These are phyloP conservation scores for Aricia agestis DNA, from an alignment of 1,140 invertebrate species.

Conservation along the genomic window DNA sequence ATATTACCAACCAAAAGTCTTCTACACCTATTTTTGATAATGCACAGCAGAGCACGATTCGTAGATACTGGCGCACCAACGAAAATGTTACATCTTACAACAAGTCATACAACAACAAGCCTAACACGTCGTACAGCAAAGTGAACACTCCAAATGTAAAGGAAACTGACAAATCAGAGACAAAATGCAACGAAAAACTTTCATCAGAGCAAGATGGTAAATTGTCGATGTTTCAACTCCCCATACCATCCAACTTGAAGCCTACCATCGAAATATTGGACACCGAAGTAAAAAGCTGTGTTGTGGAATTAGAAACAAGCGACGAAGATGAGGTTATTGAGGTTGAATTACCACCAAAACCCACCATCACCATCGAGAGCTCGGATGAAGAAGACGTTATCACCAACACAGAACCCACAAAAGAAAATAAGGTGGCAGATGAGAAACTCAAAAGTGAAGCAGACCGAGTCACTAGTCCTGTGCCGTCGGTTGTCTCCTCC, in stretches of 20 bases:
- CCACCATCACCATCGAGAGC: constrained; percentile 70
- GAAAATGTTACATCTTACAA: constrained; percentile 38
- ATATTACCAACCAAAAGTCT: constrained; percentile 43
- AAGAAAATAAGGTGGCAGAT: constrained; percentile 19
- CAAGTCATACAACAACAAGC: constrained; percentile 37
- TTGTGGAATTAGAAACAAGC: constrained; percentile 55
- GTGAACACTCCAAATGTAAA: constrained; percentile 27
- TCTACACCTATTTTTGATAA: constrained; percentile 35
- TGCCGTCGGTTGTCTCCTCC: constrained; percentile 71
- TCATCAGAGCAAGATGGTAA: constrained; percentile 29
- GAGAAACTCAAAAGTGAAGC: background rate
- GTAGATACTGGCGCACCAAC: constrained; percentile 61
- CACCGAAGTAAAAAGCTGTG: constrained; percentile 41
- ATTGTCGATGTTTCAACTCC: constrained; percentile 52
- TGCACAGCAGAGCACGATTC: constrained; percentile 46
- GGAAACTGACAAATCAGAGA: constrained; percentile 24
- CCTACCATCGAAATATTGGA: constrained; percentile 59
- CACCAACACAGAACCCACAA: constrained; percentile 26
- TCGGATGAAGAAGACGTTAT: constrained; percentile 69
- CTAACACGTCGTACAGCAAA: constrained; percentile 26
- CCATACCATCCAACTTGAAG: constrained; percentile 48
- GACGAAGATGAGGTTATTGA: constrained; percentile 73
- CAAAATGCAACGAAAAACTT: constrained; percentile 43
- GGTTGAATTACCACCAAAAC: constrained; percentile 60
- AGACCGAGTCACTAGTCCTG: constrained; percentile 51